Evolutionary conservation across 2,113 vertebrate genomes (phyloP), one percentile per base, ranked within the genome.

Genomic region (Dendrocopos noguchii): DNA sequence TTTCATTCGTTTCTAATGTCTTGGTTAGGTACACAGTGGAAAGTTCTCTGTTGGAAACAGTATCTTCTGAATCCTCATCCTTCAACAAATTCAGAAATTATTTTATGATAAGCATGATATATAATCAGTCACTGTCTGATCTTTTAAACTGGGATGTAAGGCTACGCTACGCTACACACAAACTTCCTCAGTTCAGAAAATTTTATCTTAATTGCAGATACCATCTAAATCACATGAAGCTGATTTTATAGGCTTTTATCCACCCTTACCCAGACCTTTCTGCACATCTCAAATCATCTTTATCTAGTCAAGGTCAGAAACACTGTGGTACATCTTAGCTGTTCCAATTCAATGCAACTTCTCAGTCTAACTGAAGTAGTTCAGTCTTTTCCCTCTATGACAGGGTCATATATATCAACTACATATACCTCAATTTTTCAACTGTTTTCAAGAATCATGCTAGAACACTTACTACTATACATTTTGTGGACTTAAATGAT

Each of bases 11-110:
- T 91, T 98, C 98, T 91, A 90, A 77, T 70, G 53, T 81, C 81
- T 94, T 95, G 18, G 72, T 78, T 84, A 95, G 61, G 77, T 78
- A 93, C 7, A 27, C 5, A 73, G 34, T 19, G 11, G 79, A 64
- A 84, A 71, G 74, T 34, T 95, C 95, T 70, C 46, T 85, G 24
- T 33, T 80, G 83, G 95, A 96, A 86, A 91, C 22, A 73, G 82
- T 89, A 28, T 98, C 97, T 63, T 98, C 97, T 84, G 96, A 94
- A 88, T 98, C 96, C 34, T 94, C 94, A 65, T 97, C 97, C 98
- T 98, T 97, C 78, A 96, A 93, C 24, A 83, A 79, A 94, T 87
- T 77, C 22, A 36, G 9, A 87, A 91, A 60, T 67, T 29, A 84
- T 77, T 94, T 91, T 59, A 39, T 42, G 8, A 71, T 64, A 78